Base-by-base conservation (phyloP, 2,113 vertebrate genomes). In the Pipra filicauda region DNA sequence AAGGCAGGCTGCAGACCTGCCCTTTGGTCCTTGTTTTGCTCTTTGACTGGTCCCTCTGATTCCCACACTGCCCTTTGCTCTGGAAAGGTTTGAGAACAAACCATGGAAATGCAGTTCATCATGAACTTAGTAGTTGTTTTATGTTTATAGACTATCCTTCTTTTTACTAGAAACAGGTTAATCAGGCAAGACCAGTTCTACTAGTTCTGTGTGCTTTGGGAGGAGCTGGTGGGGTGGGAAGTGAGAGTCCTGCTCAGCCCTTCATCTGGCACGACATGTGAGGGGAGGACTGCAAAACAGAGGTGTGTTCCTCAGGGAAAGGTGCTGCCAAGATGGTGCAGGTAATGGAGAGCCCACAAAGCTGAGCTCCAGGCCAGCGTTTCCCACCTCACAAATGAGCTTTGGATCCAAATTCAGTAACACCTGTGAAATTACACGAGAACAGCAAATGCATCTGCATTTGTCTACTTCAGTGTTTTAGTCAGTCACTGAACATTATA, bases 241-340 rank as follows among this genome's bases (percentile, higher is more conserved):
- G 37, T 52, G 35, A 10, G 49, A 85, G 27, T 54, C 39, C 73
- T 55, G 58, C 67, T 89, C 69, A 72, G 58, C 39, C 33, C 28
- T 78, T 39, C n/a, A 24, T 65, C 55, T 5, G 1, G 48, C 37
- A 52, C 15, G 7, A 1, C 1, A 4, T 3, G 3, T 7, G 17
- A 65, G 69, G 11, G 12, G 27, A 26, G 18, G 19, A 5, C 27
- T 57, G 37, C 46, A 26, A 12, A 74, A 20, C 0, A 0, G 21
- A 15, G 31, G 1, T 10, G 14, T 1, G 0, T 39, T 61, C 55
- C 43, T 17, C 1, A 0, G 22, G 58, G 30, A 39, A 55, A 33
- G 39, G 12, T 20, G 70, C 62, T 69, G 35, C 48, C 27, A 24
- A 15, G 55, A 26, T 43, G 11, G 18, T 20, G 55, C 48, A 8